Conservation (phyloP, 2,888 invertebrate species). For the Sisyra terminalis region DNA sequence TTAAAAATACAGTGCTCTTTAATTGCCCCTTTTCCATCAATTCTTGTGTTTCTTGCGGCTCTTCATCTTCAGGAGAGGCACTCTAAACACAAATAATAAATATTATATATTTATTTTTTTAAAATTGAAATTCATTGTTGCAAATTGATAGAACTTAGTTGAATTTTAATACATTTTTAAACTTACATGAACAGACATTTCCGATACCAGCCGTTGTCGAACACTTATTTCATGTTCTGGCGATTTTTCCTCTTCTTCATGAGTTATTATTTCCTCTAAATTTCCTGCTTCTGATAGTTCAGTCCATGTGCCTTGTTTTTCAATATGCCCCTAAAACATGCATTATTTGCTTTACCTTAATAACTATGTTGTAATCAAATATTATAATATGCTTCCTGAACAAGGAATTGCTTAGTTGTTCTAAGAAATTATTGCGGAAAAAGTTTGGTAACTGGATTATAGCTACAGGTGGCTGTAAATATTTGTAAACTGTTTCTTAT, state of each 20-base stretch:
- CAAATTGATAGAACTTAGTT: too few relatives aligned
- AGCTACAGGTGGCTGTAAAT: too few relatives aligned
- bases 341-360: too few relatives aligned
- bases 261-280: conserved; percentile 26
- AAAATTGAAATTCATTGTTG: too few relatives aligned
- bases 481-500: too few relatives aligned
- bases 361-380: too few relatives aligned
- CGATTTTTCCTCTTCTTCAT: conserved; percentile 24
- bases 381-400: too few relatives aligned
- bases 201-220: conserved; percentile 8
- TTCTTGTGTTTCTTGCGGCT: conserved; percentile 44
- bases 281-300: conserved; percentile 36
- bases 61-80: conserved; percentile 25
- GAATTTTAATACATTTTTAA: too few relatives aligned
- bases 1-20: conserved; percentile 40
- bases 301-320: conserved; percentile 36
- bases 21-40: conserved; percentile 47
- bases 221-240: conserved; percentile 16
- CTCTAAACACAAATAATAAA: conserved; percentile 17
- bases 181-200: conserved; percentile 4
- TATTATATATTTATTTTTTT: too few relatives aligned
- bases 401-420: too few relatives aligned
- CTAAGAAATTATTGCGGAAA: too few relatives aligned
- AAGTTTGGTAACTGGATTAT: too few relatives aligned
- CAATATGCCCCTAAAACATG: conserved; percentile 40